Evolutionary conservation across 2,797 vertebrate species (phyloP), one percentile per base, ranked within the genome.

Genomic region (Chaetophractus vellerosus): DNA sequence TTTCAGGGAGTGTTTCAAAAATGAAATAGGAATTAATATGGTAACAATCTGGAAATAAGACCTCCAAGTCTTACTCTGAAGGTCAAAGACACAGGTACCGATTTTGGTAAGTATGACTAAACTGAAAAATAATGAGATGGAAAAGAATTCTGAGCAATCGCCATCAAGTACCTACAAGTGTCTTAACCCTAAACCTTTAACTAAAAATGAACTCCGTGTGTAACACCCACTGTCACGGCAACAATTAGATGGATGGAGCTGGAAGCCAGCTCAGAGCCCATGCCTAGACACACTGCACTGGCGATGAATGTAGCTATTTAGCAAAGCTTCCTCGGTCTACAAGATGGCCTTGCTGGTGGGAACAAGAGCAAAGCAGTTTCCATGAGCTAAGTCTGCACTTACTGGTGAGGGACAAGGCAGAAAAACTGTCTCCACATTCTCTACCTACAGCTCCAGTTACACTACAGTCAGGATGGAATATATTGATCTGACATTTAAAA

Each of bases 401-500:
- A 12, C n/a, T n/a, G n/a, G n/a, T n/a, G 63, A 31, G n/a, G 1
- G 79, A 1, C 6, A 5, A 10, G 38, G 59, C 45, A 18, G 82
- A 33, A 52, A 12, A 36, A 38, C 38, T 7, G 57, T 41, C 72
- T 41, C 33, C 31, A 31, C 6, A 33, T 19, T 36, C 33, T 55
- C 50, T 38, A 16, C 33, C 71, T 50, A 19, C 28, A 57, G 74
- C 48, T 33, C 2, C 38, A 18, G 2, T 5, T 36, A 18, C 75
- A 68, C 75, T 78, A 69, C 6, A 4, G 89, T 45, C 63, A 78
- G 61, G 76, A 96, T 38, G 1, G 41, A 66, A 57, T 2, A 90
- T 86, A 66, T 86, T 57, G 69, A 69, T 14, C 15, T 45, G 83
- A 89, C 1, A 23, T 38, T 74, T 75, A 96, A 86, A 86, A 21